phyloP scores from a whole-genome alignment of 2,113 vertebrate genomes.

The Phyllostomus discolor region DNA sequence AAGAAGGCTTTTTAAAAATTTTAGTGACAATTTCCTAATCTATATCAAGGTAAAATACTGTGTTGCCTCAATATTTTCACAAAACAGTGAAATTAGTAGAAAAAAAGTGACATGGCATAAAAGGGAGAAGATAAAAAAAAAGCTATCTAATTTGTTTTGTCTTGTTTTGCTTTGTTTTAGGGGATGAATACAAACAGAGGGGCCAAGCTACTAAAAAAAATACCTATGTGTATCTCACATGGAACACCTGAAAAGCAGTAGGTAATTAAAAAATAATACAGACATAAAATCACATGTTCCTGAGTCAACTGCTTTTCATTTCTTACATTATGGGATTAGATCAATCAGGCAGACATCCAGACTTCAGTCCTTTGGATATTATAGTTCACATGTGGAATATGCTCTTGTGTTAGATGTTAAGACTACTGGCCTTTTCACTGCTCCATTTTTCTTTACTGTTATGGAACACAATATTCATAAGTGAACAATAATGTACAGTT shows the following conservation, averaged over 20 bases:
- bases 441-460: neutral
- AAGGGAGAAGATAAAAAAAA: neutral
- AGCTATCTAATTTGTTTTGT: neutral
- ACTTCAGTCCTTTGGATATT: neutral
- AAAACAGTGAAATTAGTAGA: too few relatives aligned
- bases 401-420: neutral
- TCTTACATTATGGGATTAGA: neutral
- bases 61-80: neutral
- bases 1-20: neutral
- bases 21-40: neutral
- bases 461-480: neutral
- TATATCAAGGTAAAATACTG: neutral
- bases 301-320: neutral
- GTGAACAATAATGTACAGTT: neutral
- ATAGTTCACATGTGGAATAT: neutral
- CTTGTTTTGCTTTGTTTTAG: neutral
- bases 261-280: neutral
- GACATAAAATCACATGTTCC: neutral
- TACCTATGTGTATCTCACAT: neutral
- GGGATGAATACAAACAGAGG: neutral
- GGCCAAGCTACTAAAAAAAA: neutral
- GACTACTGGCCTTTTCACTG: neutral
- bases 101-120: accelerated
- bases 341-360: neutral
- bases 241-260: neutral